A percentile compares a stretch with the other conserved stretches of the same genome.
Evolutionary conservation across 2,888 invertebrate genomes (phyloP).

Genomic region (Drosophila ochracea): DNA sequence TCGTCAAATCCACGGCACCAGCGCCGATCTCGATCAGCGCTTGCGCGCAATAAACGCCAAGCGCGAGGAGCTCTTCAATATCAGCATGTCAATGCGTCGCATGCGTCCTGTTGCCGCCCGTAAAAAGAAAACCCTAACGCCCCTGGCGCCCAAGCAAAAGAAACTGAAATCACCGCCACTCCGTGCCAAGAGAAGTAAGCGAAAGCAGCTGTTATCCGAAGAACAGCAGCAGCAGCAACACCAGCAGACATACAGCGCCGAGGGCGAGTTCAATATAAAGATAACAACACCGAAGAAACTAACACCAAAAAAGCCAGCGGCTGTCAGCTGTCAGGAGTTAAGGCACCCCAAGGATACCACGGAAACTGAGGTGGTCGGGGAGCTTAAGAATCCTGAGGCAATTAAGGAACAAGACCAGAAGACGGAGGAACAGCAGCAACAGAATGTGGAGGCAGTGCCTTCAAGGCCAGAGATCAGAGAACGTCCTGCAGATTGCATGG

Average conservation of each 20-base stretch:
- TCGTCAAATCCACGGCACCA: constrained; percentile 67
- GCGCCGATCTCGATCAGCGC: constrained; percentile 80
- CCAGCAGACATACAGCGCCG: not conserved
- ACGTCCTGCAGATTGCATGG: constrained; percentile 54
- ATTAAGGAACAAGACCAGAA: not conserved
- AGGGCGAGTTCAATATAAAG: constrained; percentile 71
- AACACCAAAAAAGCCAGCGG: constrained; percentile 12
- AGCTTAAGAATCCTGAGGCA: not conserved
- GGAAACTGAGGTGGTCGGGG: not conserved
- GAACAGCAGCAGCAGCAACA: constrained; percentile 16
- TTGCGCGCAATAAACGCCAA: constrained; percentile 80
- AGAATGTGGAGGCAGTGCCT: not conserved
- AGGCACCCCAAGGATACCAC: constrained; percentile 1
- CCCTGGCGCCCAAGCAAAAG: constrained; percentile 24
- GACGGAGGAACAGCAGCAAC: not conserved
- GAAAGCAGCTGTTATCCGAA: not conserved
- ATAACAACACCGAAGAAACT: constrained; percentile 70
- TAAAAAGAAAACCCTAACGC: constrained; percentile 27
- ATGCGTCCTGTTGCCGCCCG: not conserved
- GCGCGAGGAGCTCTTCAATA: constrained; percentile 42
- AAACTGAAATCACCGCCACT: constrained; percentile 4
- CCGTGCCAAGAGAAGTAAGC: constrained; percentile 14
- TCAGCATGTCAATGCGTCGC: constrained; percentile 23
- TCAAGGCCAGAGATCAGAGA: not conserved
- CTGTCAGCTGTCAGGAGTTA: not conserved